These are phyloP conservation scores for Agriopis leucophaearia DNA, from an alignment of 2,888 invertebrate species.

Conservation along the genomic window DNA sequence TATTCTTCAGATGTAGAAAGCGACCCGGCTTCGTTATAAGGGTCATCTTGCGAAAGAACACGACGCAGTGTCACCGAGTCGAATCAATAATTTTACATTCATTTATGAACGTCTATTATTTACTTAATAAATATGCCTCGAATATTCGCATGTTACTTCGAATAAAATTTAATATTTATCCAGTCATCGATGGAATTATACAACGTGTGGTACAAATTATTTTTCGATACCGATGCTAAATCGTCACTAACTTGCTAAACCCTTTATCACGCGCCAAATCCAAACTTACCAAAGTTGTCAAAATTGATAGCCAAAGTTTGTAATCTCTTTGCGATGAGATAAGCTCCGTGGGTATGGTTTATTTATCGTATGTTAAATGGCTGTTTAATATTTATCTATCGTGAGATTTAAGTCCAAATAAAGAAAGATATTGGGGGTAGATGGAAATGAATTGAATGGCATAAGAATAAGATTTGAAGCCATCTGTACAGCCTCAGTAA, in stretches of 20 bases:
- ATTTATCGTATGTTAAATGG: conserved; percentile 61
- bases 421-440: neutral
- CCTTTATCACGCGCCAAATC: conserved; percentile 60
- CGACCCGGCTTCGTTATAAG: conserved; percentile 64
- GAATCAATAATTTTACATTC: conserved; percentile 56
- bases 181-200: neutral
- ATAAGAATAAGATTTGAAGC: neutral
- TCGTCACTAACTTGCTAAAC: conserved; percentile 52
- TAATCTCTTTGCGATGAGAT: conserved; percentile 68
- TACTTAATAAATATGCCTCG: neutral
- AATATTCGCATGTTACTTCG: no score
- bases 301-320: conserved; percentile 67
- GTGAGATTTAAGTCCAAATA: conserved; percentile 44
- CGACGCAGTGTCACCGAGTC: conserved; percentile 56
- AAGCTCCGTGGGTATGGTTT: conserved; percentile 63
- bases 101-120: conserved; percentile 29
- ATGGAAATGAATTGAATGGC: neutral
- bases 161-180: neutral
- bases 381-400: conserved; percentile 58
- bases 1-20: conserved; percentile 74
- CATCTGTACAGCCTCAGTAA: neutral
- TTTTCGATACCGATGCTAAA: conserved; percentile 27
- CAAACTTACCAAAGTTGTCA: conserved; percentile 61
- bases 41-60: conserved; percentile 76
- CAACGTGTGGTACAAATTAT: conserved; percentile 5